These are phyloP conservation scores for Zonitis immaculata DNA, from an alignment of 2,888 invertebrate genomes.

Conservation along the genomic window DNA sequence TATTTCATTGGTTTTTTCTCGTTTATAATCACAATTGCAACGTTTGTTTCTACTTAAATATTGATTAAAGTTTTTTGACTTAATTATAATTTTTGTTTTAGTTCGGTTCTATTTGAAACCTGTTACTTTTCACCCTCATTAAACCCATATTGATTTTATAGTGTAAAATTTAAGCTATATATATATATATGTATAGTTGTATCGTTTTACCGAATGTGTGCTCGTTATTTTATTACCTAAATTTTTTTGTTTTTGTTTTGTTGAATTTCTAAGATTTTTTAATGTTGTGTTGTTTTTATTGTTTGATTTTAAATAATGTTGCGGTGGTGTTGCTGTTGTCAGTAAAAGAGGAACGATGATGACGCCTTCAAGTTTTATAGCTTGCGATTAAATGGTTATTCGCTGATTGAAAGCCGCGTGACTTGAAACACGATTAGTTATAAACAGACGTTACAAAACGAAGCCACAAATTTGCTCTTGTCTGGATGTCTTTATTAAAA, in stretches of 20 bases:
- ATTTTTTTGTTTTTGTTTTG: too few species aligned
- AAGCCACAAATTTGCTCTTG: slow-evolving; percentile 11
- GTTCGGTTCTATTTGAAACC: too few species aligned
- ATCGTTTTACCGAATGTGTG: too few species aligned
- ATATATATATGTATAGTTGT: too few species aligned
- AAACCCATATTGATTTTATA: too few species aligned
- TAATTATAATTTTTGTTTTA: too few species aligned
- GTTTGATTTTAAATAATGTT: slow-evolving; percentile 15
- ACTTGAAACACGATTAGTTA: slow-evolving; percentile 29
- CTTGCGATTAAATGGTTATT: slow-evolving; percentile 19
- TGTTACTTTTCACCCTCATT: too few species aligned
- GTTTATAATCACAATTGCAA: slow-evolving; percentile 4
- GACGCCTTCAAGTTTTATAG: slow-evolving; percentile 8
- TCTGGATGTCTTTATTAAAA: slow-evolving; percentile 9
- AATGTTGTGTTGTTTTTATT: slow-evolving; percentile 17
- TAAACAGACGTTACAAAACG: slow-evolving; percentile 15
- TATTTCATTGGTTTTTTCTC: too few species aligned
- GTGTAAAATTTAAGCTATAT: too few species aligned
- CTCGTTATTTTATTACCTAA: too few species aligned
- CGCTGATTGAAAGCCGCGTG: slow-evolving; percentile 29
- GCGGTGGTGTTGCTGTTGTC: neutral
- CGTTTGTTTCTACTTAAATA: slow-evolving; percentile 4
- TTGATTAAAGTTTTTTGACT: neutral
- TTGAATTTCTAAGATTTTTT: too few species aligned
- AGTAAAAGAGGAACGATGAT: neutral